Evolutionary conservation across 2,888 invertebrate species (phyloP).

Genomic region (Odontomyia ornata): DNA sequence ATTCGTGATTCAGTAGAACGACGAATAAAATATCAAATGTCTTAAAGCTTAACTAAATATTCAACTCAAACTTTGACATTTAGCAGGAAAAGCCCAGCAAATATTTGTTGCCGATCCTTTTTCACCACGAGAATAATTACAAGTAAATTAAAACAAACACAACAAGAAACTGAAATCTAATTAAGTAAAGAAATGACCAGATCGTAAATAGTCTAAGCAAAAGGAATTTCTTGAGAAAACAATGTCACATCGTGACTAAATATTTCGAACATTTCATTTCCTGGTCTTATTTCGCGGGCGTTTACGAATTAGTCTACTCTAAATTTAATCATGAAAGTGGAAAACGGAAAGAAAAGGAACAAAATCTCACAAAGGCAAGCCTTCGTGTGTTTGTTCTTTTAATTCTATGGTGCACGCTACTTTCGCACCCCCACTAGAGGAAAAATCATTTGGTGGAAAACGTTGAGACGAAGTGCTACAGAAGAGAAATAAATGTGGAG

Average conservation of each 20-base stretch:
- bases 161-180: background rate
- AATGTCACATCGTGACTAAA: too few species aligned
- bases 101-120: slow-evolving; percentile 9
- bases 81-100: slow-evolving; percentile 2
- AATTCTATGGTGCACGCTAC: background rate
- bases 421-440: background rate
- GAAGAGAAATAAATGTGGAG: background rate
- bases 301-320: slow-evolving; percentile 19
- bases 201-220: background rate
- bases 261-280: background rate
- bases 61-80: background rate
- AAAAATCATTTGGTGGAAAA: background rate
- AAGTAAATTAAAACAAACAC: background rate
- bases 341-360: background rate
- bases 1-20: too few species aligned
- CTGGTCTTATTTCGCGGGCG: slow-evolving; percentile 10
- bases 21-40: too few species aligned
- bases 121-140: background rate
- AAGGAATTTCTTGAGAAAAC: background rate
- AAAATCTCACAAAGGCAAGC: background rate
- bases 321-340: slow-evolving; percentile 22
- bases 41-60: too few species aligned
- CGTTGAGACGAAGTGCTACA: background rate
- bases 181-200: background rate
- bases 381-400: background rate